Base-by-base conservation (phyloP, 2,113 vertebrate species). In the Crotophaga sulcirostris region DNA sequence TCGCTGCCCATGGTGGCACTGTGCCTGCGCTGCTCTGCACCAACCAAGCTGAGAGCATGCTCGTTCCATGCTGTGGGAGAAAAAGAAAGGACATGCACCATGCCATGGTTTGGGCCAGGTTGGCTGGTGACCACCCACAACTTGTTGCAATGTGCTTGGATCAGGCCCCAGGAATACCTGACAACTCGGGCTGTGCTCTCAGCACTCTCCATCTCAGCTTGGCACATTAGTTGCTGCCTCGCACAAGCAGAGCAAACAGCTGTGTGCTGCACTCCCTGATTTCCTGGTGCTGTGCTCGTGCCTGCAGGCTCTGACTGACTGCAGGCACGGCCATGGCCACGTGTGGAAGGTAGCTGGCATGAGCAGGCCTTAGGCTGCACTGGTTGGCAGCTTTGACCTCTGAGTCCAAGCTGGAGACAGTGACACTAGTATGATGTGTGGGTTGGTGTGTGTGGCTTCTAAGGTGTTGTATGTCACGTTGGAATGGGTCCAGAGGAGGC, bases 41-140 rank as follows among this genome's bases (percentile, higher is more conserved):
- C 34, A 7, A 21, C 0, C 4, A 68, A 52, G 17, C 81, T 40
- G 69, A 4, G 42, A 42, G 29, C 66, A 23, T 25, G 0, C 31
- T 36, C 42, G 31, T 17, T 1, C 49, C 23, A 2, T 15, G 17
- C 26, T 21, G 28, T 17, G 64, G 83, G 72, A 28, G 7, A n/a
- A 13, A 20, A 49, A 44, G 52, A 26, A 28, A 19, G 31, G 51
- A 33, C 4, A 13, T 26, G 49, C 3, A 25, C 11, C 0, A 0
- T 1, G 16, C 40, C 7, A 0, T 6, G 31, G 67, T 23, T 62
- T 33, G 68, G 19, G 7, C 49, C 21, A 10, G 36, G 2, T 16
- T 44, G 29, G 6, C 13, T 21, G 45, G 36, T 85, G 34, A 28
- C 31, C 36, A 49, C 16, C 85, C 60, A 20, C 19, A 5, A 2